phyloP scores from a whole-genome alignment of 2,113 vertebrate species.

The Microtus pennsylvanicus region DNA sequence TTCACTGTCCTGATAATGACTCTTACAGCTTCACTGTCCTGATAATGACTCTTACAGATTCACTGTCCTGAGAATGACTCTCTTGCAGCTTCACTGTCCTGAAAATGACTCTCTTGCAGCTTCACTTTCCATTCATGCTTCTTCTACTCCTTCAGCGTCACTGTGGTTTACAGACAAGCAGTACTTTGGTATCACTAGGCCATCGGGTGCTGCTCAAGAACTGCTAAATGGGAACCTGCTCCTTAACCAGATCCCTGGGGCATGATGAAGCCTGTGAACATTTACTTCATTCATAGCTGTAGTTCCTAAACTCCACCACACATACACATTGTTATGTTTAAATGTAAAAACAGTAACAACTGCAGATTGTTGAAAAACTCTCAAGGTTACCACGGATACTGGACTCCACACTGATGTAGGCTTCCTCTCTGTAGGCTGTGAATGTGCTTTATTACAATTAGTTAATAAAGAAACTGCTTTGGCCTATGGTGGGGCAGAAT shows the following conservation, averaged over 20 bases:
- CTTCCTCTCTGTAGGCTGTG: too few species aligned
- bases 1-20: too few species aligned
- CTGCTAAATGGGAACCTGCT: background rate
- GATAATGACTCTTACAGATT: background rate
- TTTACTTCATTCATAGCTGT: background rate
- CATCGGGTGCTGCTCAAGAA: background rate
- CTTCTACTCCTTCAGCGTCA: background rate
- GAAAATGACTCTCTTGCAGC: background rate
- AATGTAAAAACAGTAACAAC: background rate
- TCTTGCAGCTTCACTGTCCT: background rate
- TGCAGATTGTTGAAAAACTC: background rate
- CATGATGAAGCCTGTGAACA: background rate
- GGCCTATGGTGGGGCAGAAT: too few species aligned
- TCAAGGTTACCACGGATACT: background rate
- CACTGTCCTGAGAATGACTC: background rate
- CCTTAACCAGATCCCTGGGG: background rate
- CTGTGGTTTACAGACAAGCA: background rate
- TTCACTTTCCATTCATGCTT: too few species aligned
- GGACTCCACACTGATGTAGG: background rate
- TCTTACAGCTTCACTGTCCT: too few species aligned
- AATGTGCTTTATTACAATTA: too few species aligned
- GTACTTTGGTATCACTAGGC: background rate
- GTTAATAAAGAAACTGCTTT: too few species aligned
- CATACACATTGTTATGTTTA: background rate
- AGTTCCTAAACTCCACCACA: background rate